phyloP scores from a whole-genome alignment of 1,140 invertebrate genomes.

The Agrilus planipennis region DNA sequence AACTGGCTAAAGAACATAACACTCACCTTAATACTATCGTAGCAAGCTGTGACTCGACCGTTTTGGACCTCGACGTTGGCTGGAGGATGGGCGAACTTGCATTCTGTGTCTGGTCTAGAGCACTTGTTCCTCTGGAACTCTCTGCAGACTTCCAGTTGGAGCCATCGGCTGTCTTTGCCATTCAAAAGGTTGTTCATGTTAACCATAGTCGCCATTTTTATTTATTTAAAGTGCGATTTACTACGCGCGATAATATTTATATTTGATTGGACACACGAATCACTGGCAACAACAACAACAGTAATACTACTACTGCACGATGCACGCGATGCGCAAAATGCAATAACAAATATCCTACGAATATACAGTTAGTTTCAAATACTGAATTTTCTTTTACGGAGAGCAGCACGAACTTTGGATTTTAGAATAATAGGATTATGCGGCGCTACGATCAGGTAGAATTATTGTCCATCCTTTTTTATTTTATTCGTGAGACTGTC shows the following conservation, averaged over 20 bases:
- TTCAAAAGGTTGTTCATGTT: constrained; percentile 95
- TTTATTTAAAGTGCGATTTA: constrained; percentile 5
- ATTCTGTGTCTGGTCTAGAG: constrained; percentile 95
- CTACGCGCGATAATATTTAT: too few relatives aligned
- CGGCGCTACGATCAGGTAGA: constrained; percentile 25
- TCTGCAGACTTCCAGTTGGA: constrained; percentile 98
- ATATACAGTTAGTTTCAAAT: too few relatives aligned
- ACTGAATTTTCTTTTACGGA: too few relatives aligned
- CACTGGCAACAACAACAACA: too few relatives aligned
- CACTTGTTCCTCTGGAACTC: constrained; percentile 99
- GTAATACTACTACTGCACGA: too few relatives aligned
- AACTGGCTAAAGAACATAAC: too few relatives aligned
- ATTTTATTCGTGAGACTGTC: too few relatives aligned
- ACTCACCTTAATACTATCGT: constrained; percentile 99
- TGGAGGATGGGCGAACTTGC: constrained; percentile 99
- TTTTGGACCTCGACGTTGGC: constrained; percentile 99
- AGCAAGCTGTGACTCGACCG: constrained; percentile 98
- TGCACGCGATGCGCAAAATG: too few relatives aligned
- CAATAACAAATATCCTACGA: too few relatives aligned
- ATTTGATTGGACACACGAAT: too few relatives aligned
- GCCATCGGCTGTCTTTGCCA: constrained; percentile 98
- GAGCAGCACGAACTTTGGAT: too few relatives aligned
- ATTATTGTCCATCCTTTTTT: constrained; percentile 28
- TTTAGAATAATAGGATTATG: too few relatives aligned
- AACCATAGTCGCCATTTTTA: constrained; percentile 70